phyloP scores from a whole-genome alignment of 2,888 invertebrate genomes.

The Parnassius glacialis region DNA sequence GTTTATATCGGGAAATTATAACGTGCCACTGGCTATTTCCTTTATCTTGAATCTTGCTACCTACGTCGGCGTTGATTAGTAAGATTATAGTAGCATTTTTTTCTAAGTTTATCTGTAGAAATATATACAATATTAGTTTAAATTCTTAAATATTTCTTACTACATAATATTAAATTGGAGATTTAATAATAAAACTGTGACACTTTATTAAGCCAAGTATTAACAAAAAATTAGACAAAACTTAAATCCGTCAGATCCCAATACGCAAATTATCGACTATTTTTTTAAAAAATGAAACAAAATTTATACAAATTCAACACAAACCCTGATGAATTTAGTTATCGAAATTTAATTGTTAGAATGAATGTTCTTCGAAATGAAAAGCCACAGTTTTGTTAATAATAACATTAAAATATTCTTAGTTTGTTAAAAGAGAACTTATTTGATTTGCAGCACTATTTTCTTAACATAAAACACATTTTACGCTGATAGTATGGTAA shows the following conservation, averaged over 20 bases:
- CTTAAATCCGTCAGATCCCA: no score
- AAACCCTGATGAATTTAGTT: slow-evolving; percentile 13
- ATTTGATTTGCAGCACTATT: slow-evolving; percentile 6
- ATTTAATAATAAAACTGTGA: no score
- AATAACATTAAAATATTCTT: slow-evolving; percentile 10
- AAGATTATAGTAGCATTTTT: slow-evolving; percentile 15
- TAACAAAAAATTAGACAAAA: no score
- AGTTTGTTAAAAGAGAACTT: background rate
- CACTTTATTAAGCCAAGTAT: no score
- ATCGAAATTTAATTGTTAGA: slow-evolving; percentile 15
- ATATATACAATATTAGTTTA: no score
- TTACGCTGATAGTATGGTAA: slow-evolving; percentile 33
- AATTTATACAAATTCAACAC: slow-evolving; percentile 13
- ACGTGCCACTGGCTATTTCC: slow-evolving; percentile 23
- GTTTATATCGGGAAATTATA: slow-evolving; percentile 50
- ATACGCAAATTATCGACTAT: background rate
- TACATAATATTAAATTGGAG: no score
- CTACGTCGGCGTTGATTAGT: slow-evolving; percentile 23
- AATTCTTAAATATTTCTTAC: no score
- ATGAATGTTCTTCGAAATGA: slow-evolving; percentile 16
- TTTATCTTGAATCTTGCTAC: slow-evolving; percentile 23
- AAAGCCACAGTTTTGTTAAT: slow-evolving; percentile 15
- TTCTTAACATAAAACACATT: slow-evolving; percentile 2
- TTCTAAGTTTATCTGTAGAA: no score
- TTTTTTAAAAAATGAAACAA: background rate